These are phyloP conservation scores for Calephelis perditalis DNA, from an alignment of 2,888 invertebrate genomes.

Conservation along the genomic window DNA sequence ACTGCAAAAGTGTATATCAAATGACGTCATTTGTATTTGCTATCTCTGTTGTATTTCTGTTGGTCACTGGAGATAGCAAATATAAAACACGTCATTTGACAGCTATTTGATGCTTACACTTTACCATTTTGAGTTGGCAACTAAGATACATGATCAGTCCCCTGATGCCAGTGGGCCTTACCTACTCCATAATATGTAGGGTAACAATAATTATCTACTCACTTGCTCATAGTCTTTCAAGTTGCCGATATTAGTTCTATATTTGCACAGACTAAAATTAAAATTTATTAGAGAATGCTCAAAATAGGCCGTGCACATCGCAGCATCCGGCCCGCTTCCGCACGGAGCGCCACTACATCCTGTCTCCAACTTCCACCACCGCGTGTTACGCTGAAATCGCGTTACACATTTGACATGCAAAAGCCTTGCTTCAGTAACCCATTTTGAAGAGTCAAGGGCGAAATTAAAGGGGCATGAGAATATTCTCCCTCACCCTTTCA, in stretches of 20 bases:
- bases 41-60: too few species aligned
- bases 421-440: neutral
- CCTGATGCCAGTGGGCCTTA: too few species aligned
- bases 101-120: too few species aligned
- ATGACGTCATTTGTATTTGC: too few species aligned
- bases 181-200: too few species aligned
- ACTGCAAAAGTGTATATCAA: too few species aligned
- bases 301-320: constrained; percentile 34
- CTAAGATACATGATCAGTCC: too few species aligned
- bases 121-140: too few species aligned
- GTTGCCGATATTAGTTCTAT: neutral
- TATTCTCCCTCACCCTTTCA: constrained; percentile 6
- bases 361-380: constrained; percentile 35
- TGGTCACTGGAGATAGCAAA: too few species aligned
- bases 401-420: neutral
- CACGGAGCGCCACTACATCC: constrained; percentile 66
- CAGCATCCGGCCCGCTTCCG: constrained; percentile 55
- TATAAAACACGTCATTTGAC: too few species aligned
- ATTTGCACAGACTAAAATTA: constrained; percentile 8
- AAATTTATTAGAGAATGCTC: constrained; percentile 10
- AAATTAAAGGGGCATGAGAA: neutral
- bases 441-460: constrained; percentile 2
- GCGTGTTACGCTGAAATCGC: constrained; percentile 1
- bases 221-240: neutral
- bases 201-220: too few species aligned